A percentile compares a stretch with the other conserved stretches of the same genome.
phyloP scores from a whole-genome alignment of 53 echinoderm and acorn worm species.

The Antedon mediterranea region DNA sequence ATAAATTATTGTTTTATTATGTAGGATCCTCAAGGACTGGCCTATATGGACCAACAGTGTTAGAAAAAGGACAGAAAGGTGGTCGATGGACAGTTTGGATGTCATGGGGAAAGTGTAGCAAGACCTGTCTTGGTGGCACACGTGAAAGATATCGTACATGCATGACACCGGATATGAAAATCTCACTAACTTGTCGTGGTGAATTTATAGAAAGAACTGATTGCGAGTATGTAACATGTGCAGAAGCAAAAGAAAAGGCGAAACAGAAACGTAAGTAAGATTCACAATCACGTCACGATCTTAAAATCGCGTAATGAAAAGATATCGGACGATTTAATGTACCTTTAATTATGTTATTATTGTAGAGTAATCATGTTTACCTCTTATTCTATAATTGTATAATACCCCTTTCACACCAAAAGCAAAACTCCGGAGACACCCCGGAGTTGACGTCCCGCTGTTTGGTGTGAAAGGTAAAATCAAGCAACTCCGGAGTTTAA shows the following conservation, averaged over 20 bases:
- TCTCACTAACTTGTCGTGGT: neutral
- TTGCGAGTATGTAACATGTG: neutral
- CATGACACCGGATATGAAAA: neutral
- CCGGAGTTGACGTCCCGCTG: too few species aligned
- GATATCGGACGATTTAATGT: too few species aligned
- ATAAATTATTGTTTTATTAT: neutral
- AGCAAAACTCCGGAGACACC: too few species aligned
- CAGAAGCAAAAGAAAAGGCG: neutral
- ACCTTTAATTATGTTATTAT: too few species aligned
- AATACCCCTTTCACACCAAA: too few species aligned
- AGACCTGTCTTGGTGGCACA: neutral
- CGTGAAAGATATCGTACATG: neutral
- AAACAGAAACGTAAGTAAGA: neutral
- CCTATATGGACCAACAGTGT: neutral
- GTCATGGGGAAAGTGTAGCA: neutral
- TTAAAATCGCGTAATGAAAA: too few species aligned
- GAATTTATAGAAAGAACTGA: neutral
- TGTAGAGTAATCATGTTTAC: too few species aligned
- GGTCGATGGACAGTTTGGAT: neutral
- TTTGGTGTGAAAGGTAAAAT: too few species aligned
- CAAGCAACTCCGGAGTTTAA: too few species aligned
- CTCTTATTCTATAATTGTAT: too few species aligned
- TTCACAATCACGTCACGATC: too few species aligned
- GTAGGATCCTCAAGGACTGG: neutral
- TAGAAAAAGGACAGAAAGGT: neutral